Evolutionary conservation across 1,140 invertebrate genomes (phyloP).

Genomic region (Drosophila leontia): DNA sequence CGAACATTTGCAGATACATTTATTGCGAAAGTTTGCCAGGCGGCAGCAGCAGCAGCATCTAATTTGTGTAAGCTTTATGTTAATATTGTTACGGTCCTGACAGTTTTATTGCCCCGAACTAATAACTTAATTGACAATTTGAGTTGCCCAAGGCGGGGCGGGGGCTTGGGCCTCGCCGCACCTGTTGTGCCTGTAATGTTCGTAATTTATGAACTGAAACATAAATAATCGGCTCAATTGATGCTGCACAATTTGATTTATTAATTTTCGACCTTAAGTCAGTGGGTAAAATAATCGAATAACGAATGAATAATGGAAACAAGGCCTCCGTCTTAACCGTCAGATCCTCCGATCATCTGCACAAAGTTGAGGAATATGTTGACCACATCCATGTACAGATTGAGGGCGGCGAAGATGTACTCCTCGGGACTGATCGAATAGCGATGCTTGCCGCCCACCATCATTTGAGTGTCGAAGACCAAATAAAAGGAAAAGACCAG

Average conservation of each 20-base stretch:
- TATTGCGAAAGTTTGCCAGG: constrained; percentile 50
- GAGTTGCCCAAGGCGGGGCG: not conserved
- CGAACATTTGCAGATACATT: constrained; percentile 39
- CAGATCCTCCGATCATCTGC: constrained; percentile 85
- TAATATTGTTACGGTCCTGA: constrained; percentile 66
- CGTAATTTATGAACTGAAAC: constrained; percentile 41
- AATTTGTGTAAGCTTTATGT: constrained; percentile 56
- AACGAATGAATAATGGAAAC: not conserved
- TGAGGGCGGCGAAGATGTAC: constrained; percentile 64
- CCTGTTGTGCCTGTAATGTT: constrained; percentile 36
- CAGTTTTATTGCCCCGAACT: constrained; percentile 71
- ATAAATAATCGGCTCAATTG: constrained; percentile 41
- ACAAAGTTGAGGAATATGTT: constrained; percentile 94
- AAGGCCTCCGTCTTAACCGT: not conserved
- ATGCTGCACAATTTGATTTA: constrained; percentile 58
- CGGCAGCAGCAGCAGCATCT: constrained; percentile 6
- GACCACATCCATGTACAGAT: constrained; percentile 84
- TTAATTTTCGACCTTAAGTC: constrained; percentile 20
- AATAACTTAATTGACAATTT: constrained; percentile 76
- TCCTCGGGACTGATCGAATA: constrained; percentile 62
- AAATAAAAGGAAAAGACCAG: constrained; percentile 89
- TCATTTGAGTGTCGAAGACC: constrained; percentile 96
- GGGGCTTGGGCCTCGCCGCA: not conserved
- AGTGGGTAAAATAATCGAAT: constrained; percentile 14
- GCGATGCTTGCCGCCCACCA: constrained; percentile 90